Conservation (phyloP, 2,888 invertebrate genomes). For the Drosophila tripunctata region DNA sequence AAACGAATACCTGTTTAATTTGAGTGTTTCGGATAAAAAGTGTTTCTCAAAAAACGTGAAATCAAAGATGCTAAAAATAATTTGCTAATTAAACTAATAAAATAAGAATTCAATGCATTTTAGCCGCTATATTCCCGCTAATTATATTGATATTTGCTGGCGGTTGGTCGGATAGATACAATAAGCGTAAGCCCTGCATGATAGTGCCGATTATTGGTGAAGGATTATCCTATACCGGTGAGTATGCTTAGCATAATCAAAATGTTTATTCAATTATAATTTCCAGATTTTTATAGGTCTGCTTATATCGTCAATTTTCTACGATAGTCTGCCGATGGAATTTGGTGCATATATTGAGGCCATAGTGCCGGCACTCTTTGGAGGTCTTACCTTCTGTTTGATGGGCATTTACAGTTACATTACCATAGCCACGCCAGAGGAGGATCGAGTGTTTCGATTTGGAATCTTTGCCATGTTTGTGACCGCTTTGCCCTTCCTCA, state of each 20-base stretch:
- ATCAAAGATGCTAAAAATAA: not conserved
- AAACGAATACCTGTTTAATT: too few relatives aligned
- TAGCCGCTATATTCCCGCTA: constrained; percentile 83
- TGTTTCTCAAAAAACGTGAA: too few relatives aligned
- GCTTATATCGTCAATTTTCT: constrained; percentile 83
- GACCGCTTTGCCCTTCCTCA: constrained; percentile 81
- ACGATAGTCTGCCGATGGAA: constrained; percentile 82
- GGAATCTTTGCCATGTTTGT: constrained; percentile 84
- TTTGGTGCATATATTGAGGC: constrained; percentile 82
- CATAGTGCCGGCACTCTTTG: constrained; percentile 82
- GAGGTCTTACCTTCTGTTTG: constrained; percentile 82
- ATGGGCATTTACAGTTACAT: constrained; percentile 84
- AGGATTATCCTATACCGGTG: constrained; percentile 77
- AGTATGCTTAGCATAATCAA: too few relatives aligned
- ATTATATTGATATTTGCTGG: constrained; percentile 84
- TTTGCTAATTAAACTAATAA: not conserved
- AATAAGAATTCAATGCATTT: not conserved
- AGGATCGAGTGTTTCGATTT: constrained; percentile 83
- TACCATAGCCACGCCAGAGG: constrained; percentile 82
- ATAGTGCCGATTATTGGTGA: constrained; percentile 83
- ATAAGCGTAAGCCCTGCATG: constrained; percentile 84
- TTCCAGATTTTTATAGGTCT: constrained; percentile 63
- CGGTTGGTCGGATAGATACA: constrained; percentile 84
- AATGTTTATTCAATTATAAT: not conserved
- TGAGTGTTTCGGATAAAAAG: too few relatives aligned